Evolutionary conservation across 2,797 vertebrate genomes (phyloP).

Genomic region (Halcyon smyrnensis): DNA sequence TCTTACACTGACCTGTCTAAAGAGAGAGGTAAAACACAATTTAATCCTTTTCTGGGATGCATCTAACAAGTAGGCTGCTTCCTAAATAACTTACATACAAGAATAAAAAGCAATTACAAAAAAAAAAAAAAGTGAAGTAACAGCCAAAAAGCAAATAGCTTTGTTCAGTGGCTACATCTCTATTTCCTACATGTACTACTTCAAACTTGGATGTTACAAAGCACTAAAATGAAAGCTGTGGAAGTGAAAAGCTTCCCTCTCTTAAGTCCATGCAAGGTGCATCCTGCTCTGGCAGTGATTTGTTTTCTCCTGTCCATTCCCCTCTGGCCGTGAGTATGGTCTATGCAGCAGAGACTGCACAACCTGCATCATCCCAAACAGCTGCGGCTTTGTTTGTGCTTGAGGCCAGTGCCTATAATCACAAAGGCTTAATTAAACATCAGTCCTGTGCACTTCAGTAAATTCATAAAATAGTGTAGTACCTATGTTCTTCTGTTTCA

Average conservation of each 20-base stretch:
- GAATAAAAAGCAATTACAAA: neutral
- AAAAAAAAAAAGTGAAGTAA: neutral
- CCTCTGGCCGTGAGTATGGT: neutral
- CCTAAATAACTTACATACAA: neutral
- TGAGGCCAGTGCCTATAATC: neutral
- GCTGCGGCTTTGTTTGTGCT: conserved; percentile 50
- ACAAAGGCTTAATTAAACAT: conserved; percentile 37
- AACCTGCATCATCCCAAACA: neutral
- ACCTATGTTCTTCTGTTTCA: neutral
- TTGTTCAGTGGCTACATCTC: neutral
- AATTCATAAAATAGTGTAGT: neutral
- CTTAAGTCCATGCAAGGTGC: neutral
- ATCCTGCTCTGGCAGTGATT: neutral
- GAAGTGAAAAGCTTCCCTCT: neutral
- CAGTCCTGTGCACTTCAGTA: neutral
- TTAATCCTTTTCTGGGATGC: neutral
- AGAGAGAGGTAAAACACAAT: neutral
- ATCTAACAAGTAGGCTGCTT: neutral
- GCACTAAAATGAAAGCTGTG: neutral
- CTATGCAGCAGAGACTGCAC: neutral
- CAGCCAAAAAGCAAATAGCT: neutral
- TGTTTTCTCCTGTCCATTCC: neutral
- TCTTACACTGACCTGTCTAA: neutral
- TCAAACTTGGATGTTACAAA: neutral
- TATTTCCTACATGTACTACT: neutral